Evolutionary conservation across 2,888 invertebrate genomes (phyloP).

Genomic region (Dysmachus trigonus): DNA sequence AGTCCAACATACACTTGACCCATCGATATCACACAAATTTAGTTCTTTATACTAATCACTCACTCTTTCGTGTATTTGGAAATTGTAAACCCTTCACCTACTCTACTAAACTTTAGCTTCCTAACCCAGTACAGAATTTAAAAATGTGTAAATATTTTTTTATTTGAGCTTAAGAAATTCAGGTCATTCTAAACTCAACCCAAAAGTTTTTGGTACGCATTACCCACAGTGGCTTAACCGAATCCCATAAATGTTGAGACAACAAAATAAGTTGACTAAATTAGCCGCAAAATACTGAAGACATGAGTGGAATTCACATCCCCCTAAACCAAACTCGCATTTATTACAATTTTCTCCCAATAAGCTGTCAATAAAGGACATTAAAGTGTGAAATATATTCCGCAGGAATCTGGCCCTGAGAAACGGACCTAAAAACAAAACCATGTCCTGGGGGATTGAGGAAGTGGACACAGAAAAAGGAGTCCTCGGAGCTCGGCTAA

Average conservation of each 20-base stretch:
- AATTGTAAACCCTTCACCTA: no score
- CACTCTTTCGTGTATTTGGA: no score
- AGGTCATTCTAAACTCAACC: background rate
- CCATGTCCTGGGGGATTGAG: constrained; percentile 3
- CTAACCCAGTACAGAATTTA: no score
- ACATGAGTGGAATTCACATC: constrained; percentile 4
- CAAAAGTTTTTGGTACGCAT: no score
- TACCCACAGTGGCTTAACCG: background rate
- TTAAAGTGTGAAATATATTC: constrained; percentile 46
- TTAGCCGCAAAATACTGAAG: background rate
- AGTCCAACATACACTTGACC: no score
- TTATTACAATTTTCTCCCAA: constrained; percentile 52
- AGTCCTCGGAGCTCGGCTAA: background rate
- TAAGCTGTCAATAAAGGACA: constrained; percentile 51
- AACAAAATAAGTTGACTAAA: background rate
- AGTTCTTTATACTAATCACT: no score
- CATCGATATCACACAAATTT: no score
- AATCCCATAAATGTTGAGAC: background rate
- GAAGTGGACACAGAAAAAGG: constrained; percentile 14
- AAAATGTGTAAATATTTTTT: no score
- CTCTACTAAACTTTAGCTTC: no score
- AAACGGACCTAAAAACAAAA: constrained; percentile 35
- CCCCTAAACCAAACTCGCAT: constrained; percentile 47
- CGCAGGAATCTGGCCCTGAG: background rate
- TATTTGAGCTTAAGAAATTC: no score